These are phyloP conservation scores for Solen grandis DNA, from an alignment of 1,140 invertebrate species.

Conservation along the genomic window DNA sequence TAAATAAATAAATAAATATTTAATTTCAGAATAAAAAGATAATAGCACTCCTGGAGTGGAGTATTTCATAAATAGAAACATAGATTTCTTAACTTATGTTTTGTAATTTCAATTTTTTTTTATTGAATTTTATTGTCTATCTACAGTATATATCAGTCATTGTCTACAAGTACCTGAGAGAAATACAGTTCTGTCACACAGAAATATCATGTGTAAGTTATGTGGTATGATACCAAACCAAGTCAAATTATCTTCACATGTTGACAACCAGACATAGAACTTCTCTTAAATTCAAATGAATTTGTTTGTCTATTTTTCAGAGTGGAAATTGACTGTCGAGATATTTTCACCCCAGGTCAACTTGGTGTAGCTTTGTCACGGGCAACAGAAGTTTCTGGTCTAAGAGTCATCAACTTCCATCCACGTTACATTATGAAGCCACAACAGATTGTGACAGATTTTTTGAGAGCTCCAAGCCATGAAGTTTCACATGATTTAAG, in stretches of 20 bases:
- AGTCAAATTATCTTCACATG: background rate
- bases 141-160: background rate
- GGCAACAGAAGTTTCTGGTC: too few relatives aligned
- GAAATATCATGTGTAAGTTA: background rate
- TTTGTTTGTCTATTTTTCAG: too few relatives aligned
- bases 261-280: background rate
- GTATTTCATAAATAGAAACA: too few relatives aligned
- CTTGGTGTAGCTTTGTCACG: too few relatives aligned
- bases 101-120: too few relatives aligned
- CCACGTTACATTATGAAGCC: slow-evolving; percentile 14
- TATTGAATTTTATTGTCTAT: background rate
- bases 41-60: too few relatives aligned
- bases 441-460: slow-evolving; percentile 16
- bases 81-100: too few relatives aligned
- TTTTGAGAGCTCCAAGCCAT: background rate
- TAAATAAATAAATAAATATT: background rate
- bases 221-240: background rate
- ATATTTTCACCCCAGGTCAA: too few relatives aligned
- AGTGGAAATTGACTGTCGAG: too few relatives aligned
- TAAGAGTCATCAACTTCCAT: slow-evolving; percentile 16
- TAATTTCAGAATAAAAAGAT: background rate
- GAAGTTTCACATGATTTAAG: background rate
- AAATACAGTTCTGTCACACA: too few relatives aligned
- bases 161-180: too few relatives aligned
- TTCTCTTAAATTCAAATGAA: too few relatives aligned